These are phyloP conservation scores for Colossoma macropomum DNA, from an alignment of 2,113 vertebrate genomes.

Conservation along the genomic window DNA sequence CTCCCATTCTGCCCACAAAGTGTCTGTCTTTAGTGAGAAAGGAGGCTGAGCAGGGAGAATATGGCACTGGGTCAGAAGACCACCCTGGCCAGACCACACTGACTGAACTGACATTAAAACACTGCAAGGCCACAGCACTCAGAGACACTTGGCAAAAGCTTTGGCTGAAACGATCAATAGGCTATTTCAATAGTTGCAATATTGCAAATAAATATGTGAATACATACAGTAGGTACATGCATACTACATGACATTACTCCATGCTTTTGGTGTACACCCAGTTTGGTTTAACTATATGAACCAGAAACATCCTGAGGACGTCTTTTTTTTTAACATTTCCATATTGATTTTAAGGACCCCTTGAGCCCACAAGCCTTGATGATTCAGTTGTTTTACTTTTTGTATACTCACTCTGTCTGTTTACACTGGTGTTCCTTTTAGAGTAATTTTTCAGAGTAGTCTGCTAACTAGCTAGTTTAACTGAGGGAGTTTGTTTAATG, in stretches of 20 bases:
- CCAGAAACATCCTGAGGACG: too few relatives aligned
- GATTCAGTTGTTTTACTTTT: not conserved
- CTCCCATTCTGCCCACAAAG: slow-evolving; percentile 65
- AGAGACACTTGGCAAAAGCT: not conserved
- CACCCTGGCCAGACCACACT: slow-evolving; percentile 46
- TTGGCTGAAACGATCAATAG: not conserved
- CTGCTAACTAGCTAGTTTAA: too few relatives aligned
- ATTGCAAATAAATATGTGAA: not conserved
- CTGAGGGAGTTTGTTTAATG: too few relatives aligned
- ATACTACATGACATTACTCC: too few relatives aligned
- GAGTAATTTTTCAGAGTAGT: too few relatives aligned
- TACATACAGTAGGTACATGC: too few relatives aligned
- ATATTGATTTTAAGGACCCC: not conserved
- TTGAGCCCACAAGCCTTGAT: not conserved
- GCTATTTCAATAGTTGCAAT: not conserved
- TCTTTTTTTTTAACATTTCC: not conserved
- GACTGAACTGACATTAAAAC: slow-evolving; percentile 32
- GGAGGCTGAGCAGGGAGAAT: slow-evolving; percentile 38
- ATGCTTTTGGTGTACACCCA: too few relatives aligned
- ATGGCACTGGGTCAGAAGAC: slow-evolving; percentile 51
- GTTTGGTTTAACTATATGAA: too few relatives aligned
- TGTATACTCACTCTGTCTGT: not conserved
- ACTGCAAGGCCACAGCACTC: not conserved
- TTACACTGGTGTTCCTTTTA: not conserved
- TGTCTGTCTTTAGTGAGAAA: slow-evolving; percentile 50